Evolutionary conservation across 2,888 invertebrate species (phyloP).

Genomic region (Linnaemya tessellans): DNA sequence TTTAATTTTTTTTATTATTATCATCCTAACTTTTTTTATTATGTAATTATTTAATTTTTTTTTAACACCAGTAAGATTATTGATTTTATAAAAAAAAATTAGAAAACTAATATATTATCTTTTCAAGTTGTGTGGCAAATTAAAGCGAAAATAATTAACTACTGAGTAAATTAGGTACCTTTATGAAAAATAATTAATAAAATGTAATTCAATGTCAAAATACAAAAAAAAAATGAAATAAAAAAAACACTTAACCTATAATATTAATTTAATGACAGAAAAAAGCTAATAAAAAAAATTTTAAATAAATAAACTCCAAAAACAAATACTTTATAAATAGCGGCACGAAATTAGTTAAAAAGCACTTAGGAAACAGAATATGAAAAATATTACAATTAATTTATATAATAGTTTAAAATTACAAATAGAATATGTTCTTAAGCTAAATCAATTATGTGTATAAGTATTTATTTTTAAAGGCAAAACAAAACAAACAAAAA

Average conservation of each 20-base stretch:
- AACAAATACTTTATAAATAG: slow-evolving; percentile 56
- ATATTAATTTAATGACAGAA: no score
- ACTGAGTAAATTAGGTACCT: slow-evolving; percentile 83
- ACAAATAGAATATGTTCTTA: slow-evolving; percentile 39
- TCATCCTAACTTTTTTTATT: no score
- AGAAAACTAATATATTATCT: not conserved
- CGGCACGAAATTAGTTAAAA: slow-evolving; percentile 70
- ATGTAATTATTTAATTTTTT: no score
- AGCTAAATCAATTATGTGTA: slow-evolving; percentile 58
- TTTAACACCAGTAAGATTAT: no score
- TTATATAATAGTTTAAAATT: slow-evolving; percentile 29
- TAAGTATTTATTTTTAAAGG: slow-evolving; percentile 29
- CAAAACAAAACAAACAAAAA: slow-evolving; percentile 24
- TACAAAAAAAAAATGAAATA: slow-evolving; percentile 15
- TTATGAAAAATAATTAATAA: slow-evolving; percentile 68
- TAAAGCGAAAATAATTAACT: slow-evolving; percentile 74
- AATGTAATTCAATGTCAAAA: slow-evolving; percentile 63
- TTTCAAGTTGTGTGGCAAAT: slow-evolving; percentile 3
- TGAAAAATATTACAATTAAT: slow-evolving; percentile 15
- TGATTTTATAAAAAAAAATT: not conserved
- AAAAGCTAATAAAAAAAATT: slow-evolving; percentile 26
- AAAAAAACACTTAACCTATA: slow-evolving; percentile 45
- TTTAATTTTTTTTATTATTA: no score
- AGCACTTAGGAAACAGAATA: slow-evolving; percentile 63
- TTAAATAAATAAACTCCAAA: slow-evolving; percentile 17